These are phyloP conservation scores for Seira musarum DNA, from an alignment of 2,888 invertebrate genomes.

Conservation along the genomic window DNA sequence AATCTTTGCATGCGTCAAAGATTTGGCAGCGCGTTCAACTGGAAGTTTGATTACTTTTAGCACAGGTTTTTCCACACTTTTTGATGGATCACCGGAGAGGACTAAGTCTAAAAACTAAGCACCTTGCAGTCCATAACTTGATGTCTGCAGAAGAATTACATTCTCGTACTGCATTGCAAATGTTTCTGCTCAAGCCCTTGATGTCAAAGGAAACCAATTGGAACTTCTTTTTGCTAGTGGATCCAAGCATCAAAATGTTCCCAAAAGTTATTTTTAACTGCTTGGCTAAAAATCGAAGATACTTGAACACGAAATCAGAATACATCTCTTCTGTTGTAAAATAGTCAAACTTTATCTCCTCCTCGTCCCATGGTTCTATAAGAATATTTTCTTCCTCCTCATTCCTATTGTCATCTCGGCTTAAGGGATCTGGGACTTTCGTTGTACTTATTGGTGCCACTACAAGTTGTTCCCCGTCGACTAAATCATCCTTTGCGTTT, in stretches of 20 bases:
- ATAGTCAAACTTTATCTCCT: neutral
- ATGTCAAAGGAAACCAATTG: slow-evolving; percentile 23
- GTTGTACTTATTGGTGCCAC: neutral
- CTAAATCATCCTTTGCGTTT: neutral
- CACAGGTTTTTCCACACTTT: slow-evolving; percentile 38
- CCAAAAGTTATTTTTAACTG: slow-evolving; percentile 26
- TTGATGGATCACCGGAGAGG: slow-evolving; percentile 51
- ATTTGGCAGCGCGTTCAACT: slow-evolving; percentile 41
- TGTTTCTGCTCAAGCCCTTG: neutral
- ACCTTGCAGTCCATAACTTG: slow-evolving; percentile 56
- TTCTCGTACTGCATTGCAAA: slow-evolving; percentile 26
- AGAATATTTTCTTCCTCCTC: neutral
- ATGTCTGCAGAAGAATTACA: slow-evolving; percentile 34
- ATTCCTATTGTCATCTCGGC: neutral
- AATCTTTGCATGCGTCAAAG: slow-evolving; percentile 22
- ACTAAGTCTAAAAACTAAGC: slow-evolving; percentile 50
- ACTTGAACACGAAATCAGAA: slow-evolving; percentile 22
- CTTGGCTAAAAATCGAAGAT: slow-evolving; percentile 17
- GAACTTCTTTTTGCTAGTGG: slow-evolving; percentile 5
- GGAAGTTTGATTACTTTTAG: slow-evolving; percentile 29
- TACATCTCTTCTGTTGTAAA: neutral
- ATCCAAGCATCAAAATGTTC: slow-evolving; percentile 13
- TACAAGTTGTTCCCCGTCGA: neutral
- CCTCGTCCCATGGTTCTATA: neutral
- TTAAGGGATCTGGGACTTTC: neutral